phyloP scores from a whole-genome alignment of 2,888 invertebrate species.

The Argyresthia goedartella region DNA sequence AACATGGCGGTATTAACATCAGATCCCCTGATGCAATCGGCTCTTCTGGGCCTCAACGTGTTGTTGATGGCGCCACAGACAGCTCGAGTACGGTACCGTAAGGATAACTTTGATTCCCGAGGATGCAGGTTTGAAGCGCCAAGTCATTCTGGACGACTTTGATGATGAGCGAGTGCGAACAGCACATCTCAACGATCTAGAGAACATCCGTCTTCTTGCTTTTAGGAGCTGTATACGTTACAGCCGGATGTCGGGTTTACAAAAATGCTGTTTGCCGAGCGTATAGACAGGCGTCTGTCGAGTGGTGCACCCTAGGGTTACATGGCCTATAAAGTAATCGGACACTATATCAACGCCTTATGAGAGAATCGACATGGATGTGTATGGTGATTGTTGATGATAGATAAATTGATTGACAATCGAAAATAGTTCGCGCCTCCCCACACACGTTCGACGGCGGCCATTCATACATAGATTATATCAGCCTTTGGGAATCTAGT shows the following conservation, averaged over 20 bases:
- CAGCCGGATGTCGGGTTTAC: conserved; percentile 56
- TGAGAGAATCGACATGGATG: not conserved
- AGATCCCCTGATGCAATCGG: conserved; percentile 6
- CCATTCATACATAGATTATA: too few relatives aligned
- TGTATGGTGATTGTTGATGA: too few relatives aligned
- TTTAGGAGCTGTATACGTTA: conserved; percentile 70
- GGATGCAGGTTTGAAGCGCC: conserved; percentile 22
- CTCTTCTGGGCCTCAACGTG: conserved; percentile 6
- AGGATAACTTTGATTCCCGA: conserved; percentile 12
- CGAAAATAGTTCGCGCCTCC: too few relatives aligned
- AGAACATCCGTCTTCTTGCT: conserved; percentile 79
- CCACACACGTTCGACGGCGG: too few relatives aligned
- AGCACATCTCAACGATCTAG: conserved; percentile 79
- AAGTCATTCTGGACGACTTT: conserved; percentile 44
- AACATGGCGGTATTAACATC: too few relatives aligned
- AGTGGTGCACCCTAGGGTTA: conserved; percentile 49
- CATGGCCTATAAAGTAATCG: conserved; percentile 41
- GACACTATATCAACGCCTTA: conserved; percentile 22
- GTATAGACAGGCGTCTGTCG: conserved; percentile 63
- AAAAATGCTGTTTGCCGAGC: conserved; percentile 53
- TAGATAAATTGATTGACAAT: too few relatives aligned
- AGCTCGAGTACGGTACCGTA: not conserved
- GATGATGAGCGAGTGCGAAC: conserved; percentile 47
- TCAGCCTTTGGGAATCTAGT: too few relatives aligned
- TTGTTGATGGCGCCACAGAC: conserved; percentile 3